These are phyloP conservation scores for Aegypius monachus DNA, from an alignment of 2,113 vertebrate species.

Conservation along the genomic window DNA sequence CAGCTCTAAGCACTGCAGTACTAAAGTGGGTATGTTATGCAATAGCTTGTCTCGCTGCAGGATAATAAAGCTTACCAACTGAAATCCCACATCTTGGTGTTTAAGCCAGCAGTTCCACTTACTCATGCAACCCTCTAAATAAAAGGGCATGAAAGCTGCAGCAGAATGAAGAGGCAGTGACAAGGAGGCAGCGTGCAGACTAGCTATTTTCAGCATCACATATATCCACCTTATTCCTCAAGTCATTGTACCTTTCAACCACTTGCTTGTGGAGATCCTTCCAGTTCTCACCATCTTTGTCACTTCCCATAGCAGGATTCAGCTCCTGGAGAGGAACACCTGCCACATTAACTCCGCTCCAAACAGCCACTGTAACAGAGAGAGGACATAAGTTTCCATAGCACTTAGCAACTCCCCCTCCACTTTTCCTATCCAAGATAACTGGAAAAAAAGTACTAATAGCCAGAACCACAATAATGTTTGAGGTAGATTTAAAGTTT, in stretches of 20 bases:
- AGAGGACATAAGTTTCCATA: background rate
- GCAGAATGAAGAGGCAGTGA: background rate
- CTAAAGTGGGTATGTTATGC: background rate
- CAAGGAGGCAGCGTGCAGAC: background rate
- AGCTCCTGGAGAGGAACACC: constrained; percentile 91
- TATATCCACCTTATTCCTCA: background rate
- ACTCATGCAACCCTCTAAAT: background rate
- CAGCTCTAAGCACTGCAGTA: background rate
- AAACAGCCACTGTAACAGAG: constrained; percentile 85
- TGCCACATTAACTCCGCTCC: constrained; percentile 93
- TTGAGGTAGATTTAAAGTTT: background rate
- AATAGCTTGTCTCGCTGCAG: background rate
- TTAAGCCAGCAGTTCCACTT: background rate
- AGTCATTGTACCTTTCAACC: constrained; percentile 83
- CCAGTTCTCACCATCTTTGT: constrained; percentile 88
- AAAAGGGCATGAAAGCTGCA: background rate
- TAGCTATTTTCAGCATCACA: background rate
- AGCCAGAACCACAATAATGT: background rate
- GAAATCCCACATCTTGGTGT: background rate
- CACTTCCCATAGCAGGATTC: constrained; percentile 88
- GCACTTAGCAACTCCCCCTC: background rate
- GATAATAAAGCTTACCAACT: background rate
- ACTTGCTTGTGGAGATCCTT: constrained; percentile 92
- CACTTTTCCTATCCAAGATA: background rate
- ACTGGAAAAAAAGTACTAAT: background rate